Base-by-base conservation (phyloP, 2,113 vertebrate genomes). In the Parotia lawesii region DNA sequence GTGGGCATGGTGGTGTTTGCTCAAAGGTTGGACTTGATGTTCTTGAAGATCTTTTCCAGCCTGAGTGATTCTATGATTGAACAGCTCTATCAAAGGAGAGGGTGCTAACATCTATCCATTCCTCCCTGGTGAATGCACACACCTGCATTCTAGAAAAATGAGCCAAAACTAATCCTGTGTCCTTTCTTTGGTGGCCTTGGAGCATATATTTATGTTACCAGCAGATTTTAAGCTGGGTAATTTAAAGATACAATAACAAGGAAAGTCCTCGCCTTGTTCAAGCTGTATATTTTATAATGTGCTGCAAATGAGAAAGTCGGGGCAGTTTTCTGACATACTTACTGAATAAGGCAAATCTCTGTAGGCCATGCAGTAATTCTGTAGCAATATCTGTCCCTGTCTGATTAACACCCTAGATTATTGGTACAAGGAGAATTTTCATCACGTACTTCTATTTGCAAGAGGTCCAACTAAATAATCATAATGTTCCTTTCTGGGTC, bases 331-430 rank as follows among this genome's bases (percentile, higher is more conserved):
- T 80, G 89, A 64, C 58, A 23, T 60, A 53, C n/a, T 22, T 37
- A 51, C 31, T 60, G 78, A 83, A 45, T 56, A 79, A 90, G 15
- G 67, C 71, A 90, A 70, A 64, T 51, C 75, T 85, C 71, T 83
- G 5, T 23, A 74, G 72, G 44, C 62, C 19, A 12, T n/a, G 24
- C 8, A 13, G 64, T 56, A 73, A 91, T 95, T 83, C 82, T 94
- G 2, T 56, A 77, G 78, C 69, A 86, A 29, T 91, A 83, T 87
- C 83, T 91, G 78, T 89, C 60, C 64, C 65, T 94, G 54, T n/a
- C 71, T 83, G 56, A 90, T 95, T 91, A 95, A 83, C 93, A 77
- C 64, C 57, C 64, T 60, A 60, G 44, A 37, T 80, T 95, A 91
- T 60, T 76, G 60, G 78, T 71, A 38, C 47, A 67, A 76, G 53